Base-by-base conservation (phyloP, 2,797 vertebrate genomes). In the Rousettus madagascariensis region DNA sequence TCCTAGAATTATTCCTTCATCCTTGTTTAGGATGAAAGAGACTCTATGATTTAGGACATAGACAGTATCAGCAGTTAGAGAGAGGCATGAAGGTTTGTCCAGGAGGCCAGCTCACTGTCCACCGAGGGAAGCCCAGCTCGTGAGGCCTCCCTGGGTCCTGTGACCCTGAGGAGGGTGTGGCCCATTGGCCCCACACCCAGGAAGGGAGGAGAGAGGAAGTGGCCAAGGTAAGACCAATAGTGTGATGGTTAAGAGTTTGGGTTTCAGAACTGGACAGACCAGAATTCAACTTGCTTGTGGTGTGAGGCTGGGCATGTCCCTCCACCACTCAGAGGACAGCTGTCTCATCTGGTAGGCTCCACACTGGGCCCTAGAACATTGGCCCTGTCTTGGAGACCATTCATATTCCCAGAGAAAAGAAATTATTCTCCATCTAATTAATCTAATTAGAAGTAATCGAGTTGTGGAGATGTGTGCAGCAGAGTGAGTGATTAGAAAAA, bases 401-500 rank as follows among this genome's bases (percentile, higher is more conserved):
- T 97, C 96, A 94, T 97, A 96, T 94, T 98, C 96, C 94, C 16
- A 33, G 93, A 98, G 96, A 98, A 93, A 98, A 97, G 75, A 97
- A 97, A 97, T 98, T 94, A 94, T 95, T 98, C 98, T 98, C 97
- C 94, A 96, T 97, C 95, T 97, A 98, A 98, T 98, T 98, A 98
- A 98, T 98, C 97, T 98, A 98, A 98, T 98, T 98, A 98, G 97
- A 93, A 96, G 74, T 97, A 98, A 98, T 98, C 97, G 97, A 97
- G 87, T 98, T 94, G 96, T 95, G 95, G 97, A 97, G 95, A 98
- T 98, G 95, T 96, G 97, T 96, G 97, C 97, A 95, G 98, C 96
- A 97, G 96, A 61, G 94, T 98, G 97, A 97, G 95, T 97, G 98
- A 98, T 98, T 97, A 97, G 97, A 95, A 98, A 97, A 98, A 98